Evolutionary conservation across 2,888 invertebrate genomes (phyloP).

Genomic region (Orchestes rusci): DNA sequence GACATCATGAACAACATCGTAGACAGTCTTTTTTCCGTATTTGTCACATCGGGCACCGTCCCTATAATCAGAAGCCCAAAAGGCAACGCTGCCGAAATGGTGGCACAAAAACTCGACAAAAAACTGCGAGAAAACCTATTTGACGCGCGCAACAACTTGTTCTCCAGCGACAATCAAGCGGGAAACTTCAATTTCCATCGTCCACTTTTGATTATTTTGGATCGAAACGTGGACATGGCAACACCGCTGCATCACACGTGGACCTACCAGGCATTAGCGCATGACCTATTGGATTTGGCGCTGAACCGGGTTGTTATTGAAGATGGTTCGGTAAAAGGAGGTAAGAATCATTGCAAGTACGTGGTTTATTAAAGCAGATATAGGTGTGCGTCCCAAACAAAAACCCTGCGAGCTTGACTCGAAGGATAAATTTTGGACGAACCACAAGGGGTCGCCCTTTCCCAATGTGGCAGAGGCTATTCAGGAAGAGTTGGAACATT

Average conservation of each 20-base stretch:
- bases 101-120: constrained; percentile 93
- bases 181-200: constrained; percentile 83
- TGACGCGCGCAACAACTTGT: constrained; percentile 94
- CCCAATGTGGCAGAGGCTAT: constrained; percentile 97
- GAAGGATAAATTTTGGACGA: constrained; percentile 86
- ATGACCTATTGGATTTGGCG: constrained; percentile 89
- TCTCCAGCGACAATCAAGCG: constrained; percentile 75
- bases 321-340: constrained; percentile 31
- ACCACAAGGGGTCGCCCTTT: constrained; percentile 90
- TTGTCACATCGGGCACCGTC: constrained; percentile 85
- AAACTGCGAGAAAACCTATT: constrained; percentile 94
- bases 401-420: constrained; percentile 86
- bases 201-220: constrained; percentile 85
- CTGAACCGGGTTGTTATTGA: constrained; percentile 62
- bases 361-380: constrained; percentile 5
- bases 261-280: constrained; percentile 98
- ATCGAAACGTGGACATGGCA: constrained; percentile 93
- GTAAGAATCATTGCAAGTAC: constrained; percentile 9
- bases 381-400: constrained; percentile 67
- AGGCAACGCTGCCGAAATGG: constrained; percentile 98
- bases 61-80: constrained; percentile 89
- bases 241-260: constrained; percentile 98
- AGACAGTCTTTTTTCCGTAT: constrained; percentile 94
- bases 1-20: constrained; percentile 88
- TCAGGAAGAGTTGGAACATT: constrained; percentile 95